Evolutionary conservation across 2,113 vertebrate genomes (phyloP).

Genomic region (Phyllostomus hastatus): DNA sequence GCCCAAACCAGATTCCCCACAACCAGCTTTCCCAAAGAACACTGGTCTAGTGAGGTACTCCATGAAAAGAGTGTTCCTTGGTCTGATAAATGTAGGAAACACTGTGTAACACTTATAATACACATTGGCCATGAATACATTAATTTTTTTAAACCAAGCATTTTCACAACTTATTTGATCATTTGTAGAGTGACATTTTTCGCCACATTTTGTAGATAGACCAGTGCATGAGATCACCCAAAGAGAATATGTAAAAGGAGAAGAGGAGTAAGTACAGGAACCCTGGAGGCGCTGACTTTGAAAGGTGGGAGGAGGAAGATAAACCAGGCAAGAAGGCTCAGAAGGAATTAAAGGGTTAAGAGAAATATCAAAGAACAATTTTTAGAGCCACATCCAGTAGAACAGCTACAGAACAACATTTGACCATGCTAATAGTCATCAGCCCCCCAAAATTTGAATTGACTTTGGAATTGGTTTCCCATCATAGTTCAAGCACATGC

Average conservation of each 20-base stretch:
- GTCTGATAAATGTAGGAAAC: neutral
- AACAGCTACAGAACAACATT: neutral
- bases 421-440: neutral
- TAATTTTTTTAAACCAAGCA: neutral
- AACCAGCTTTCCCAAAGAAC: neutral
- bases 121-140: neutral
- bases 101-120: neutral
- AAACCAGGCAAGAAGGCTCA: neutral
- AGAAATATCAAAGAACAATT: neutral
- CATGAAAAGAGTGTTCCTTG: neutral
- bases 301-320: neutral
- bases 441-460: neutral
- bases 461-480: neutral
- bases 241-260: neutral
- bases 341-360: neutral
- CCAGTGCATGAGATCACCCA: neutral
- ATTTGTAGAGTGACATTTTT: neutral
- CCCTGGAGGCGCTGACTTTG: neutral
- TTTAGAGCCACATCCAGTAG: neutral
- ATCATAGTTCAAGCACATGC: neutral
- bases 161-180: neutral
- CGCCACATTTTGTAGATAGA: neutral
- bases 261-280: neutral
- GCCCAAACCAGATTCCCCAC: neutral
- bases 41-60: neutral